Base-by-base conservation (phyloP, 2,113 vertebrate genomes). In the Sylvietta virens region DNA sequence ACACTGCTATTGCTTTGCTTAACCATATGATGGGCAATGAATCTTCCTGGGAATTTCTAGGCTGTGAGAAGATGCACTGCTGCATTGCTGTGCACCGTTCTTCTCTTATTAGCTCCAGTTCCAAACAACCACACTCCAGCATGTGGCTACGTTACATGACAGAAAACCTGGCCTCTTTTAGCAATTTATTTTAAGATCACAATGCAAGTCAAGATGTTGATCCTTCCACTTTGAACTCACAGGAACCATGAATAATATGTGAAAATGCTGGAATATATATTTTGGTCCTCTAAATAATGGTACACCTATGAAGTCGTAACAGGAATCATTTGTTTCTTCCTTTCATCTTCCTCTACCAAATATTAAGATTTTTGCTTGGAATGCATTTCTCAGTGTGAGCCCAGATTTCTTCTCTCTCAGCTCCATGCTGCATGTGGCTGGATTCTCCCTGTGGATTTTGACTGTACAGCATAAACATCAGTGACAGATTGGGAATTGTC, bases 391-490 rank as follows among this genome's bases (percentile, higher is more conserved):
- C 39, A 78, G 77, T 81, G 70, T 90, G 85, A 96, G 48, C 81
- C 40, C 90, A 79, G 87, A 69, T 83, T 92, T 95, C 95, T 97
- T 93, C 94, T 97, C 79, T 97, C 84, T 93, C 86, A 81, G 77
- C 95, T 97, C 90, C 85, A 64, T 42, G 83, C 76, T 89, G 95
- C 94, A 45, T 71, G 91, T 86, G 84, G 83, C 60, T 94, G 72
- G 53, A 70, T 81, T 95, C 91, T 65, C 88, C 95, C 95, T 97
- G 95, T 93, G 89, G 88, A 85, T 95, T 95, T 95, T 92, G 88
- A 79, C 85, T 97, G 95, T 85, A 98, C 72, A 94, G 95, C 71
- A 96, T 94, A 95, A 98, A 98, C 95, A 97, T 97, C 98, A 98
- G 97, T 97, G 94, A 98, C 92, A 97, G 96, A 97, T 81, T 97